Conservation (phyloP, 1,140 invertebrate species). For the Sweltsa coloradensis region DNA sequence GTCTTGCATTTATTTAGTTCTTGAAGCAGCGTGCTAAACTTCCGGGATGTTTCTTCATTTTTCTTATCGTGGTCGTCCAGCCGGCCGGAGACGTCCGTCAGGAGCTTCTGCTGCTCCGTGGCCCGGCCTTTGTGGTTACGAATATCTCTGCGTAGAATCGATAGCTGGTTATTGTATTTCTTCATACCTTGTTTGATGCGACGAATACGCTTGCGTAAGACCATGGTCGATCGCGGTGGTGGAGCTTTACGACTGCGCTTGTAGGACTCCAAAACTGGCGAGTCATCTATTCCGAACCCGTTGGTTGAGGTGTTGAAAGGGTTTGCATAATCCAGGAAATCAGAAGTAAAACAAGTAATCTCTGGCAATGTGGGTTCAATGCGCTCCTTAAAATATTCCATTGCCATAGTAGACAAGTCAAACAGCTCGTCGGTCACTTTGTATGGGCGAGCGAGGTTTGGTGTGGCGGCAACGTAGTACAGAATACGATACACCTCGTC, state of each 20-base stretch:
- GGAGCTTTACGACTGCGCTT: constrained; percentile 20
- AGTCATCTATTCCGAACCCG: not conserved
- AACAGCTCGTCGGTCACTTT: constrained; percentile 86
- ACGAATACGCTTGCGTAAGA: constrained; percentile 67
- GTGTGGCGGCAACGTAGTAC: constrained; percentile 67
- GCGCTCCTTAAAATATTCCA: constrained; percentile 86
- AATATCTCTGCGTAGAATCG: constrained; percentile 59
- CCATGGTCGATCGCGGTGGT: constrained; percentile 68
- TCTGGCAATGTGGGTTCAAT: constrained; percentile 77
- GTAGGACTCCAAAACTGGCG: not conserved
- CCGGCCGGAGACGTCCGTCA: constrained; percentile 65
- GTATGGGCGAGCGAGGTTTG: constrained; percentile 66
- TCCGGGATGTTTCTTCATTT: constrained; percentile 73
- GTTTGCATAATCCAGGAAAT: constrained; percentile 56
- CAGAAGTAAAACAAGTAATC: constrained; percentile 73
- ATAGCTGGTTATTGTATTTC: constrained; percentile 64
- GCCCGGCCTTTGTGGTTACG: constrained; percentile 62
- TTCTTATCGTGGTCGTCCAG: constrained; percentile 82
- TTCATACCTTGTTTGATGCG: constrained; percentile 83
- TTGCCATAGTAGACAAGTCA: constrained; percentile 83
- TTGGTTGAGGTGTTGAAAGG: constrained; percentile 38
- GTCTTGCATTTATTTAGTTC: constrained; percentile 84
- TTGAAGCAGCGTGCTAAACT: constrained; percentile 77
- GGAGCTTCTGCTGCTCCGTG: constrained; percentile 69
- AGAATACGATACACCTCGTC: constrained; percentile 70